Evolutionary conservation across 1,140 invertebrate species (phyloP).

Genomic region (Drosophila pallidifrons): DNA sequence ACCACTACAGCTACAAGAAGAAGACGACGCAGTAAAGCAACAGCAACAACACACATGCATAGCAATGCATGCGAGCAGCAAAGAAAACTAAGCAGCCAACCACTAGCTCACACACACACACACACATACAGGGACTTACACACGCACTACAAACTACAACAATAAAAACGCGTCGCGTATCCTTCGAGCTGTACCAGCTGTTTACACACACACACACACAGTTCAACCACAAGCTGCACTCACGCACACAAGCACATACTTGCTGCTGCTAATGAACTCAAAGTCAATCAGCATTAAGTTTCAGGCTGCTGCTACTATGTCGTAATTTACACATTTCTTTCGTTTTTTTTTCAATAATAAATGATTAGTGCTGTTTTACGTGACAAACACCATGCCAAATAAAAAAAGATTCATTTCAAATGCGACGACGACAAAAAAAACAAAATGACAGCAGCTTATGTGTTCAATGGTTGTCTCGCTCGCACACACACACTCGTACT

Average conservation of each 20-base stretch:
- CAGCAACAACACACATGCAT: constrained; percentile 59
- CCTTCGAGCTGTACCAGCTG: constrained; percentile 74
- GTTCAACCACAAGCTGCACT: constrained; percentile 14
- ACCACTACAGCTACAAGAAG: constrained; percentile 38
- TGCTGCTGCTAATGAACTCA: constrained; percentile 44
- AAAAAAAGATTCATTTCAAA: constrained; percentile 60
- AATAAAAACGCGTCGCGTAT: constrained; percentile 39
- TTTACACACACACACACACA: constrained; percentile 46
- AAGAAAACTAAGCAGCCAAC: constrained; percentile 57
- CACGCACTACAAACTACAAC: constrained; percentile 25
- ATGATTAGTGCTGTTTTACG: constrained; percentile 67
- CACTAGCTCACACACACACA: constrained; percentile 50
- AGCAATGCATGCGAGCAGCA: constrained; percentile 62
- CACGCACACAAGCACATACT: constrained; percentile 19
- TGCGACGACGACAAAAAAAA: constrained; percentile 47
- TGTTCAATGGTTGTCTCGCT: constrained; percentile 69
- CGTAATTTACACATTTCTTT: constrained; percentile 36
- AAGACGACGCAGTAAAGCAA: constrained; percentile 25
- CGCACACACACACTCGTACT: constrained; percentile 30
- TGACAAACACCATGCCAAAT: constrained; percentile 61
- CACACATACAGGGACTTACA: not conserved
- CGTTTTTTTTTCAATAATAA: constrained; percentile 41
- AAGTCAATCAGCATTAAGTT: constrained; percentile 47
- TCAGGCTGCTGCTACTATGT: constrained; percentile 7
- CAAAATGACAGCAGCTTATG: constrained; percentile 72